phyloP scores from a whole-genome alignment of 2,888 invertebrate species.

The Entomobrya proxima region DNA sequence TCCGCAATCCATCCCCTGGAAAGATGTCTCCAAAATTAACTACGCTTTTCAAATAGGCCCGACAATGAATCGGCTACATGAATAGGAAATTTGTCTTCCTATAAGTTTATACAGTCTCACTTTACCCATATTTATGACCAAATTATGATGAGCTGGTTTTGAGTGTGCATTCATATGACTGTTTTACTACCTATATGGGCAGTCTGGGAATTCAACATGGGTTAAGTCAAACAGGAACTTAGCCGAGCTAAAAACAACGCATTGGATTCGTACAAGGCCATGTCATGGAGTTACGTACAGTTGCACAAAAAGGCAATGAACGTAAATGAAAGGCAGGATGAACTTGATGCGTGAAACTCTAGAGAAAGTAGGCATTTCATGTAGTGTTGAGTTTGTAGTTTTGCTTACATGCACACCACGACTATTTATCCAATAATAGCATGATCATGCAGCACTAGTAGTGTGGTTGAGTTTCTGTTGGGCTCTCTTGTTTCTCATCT shows the following conservation, averaged over 20 bases:
- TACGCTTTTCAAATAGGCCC: not conserved
- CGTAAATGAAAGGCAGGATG: constrained; percentile 5
- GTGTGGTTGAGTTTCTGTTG: not conserved
- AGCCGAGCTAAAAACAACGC: not conserved
- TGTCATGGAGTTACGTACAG: not conserved
- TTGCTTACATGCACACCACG: not conserved
- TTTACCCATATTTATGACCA: too few relatives aligned
- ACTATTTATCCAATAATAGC: constrained; percentile 24
- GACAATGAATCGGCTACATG: too few relatives aligned
- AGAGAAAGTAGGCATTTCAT: not conserved
- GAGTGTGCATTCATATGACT: not conserved
- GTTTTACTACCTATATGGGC: not conserved
- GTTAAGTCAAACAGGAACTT: constrained; percentile 11
- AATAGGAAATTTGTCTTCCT: too few relatives aligned
- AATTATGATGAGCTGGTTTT: not conserved
- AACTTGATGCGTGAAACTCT: constrained; percentile 23
- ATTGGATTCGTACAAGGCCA: constrained; percentile 1
- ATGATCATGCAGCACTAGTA: constrained; percentile 11
- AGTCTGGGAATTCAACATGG: constrained; percentile 19
- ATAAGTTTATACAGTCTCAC: too few relatives aligned
- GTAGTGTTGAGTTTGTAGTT: not conserved
- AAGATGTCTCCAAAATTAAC: constrained; percentile 14
- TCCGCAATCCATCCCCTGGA: not conserved
- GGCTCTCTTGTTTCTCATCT: constrained; percentile 53
- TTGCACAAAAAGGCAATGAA: constrained; percentile 14